A percentile compares a stretch with the other conserved stretches of the same genome.
Conservation (phyloP, 1,140 invertebrate genomes). For the Periplaneta americana region DNA sequence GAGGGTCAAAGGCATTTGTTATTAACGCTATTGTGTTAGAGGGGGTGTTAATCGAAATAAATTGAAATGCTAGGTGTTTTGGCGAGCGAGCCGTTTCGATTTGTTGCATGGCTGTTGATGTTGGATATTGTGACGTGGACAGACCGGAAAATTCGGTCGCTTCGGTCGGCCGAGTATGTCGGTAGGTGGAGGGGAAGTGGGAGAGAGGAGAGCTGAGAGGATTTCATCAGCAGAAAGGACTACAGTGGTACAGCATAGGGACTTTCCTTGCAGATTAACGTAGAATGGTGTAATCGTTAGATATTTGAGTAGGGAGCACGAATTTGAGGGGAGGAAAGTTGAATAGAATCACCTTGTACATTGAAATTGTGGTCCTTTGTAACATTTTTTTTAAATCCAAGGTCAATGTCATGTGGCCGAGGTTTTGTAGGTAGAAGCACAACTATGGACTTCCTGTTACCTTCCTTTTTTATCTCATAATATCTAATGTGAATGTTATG, state of each 20-base stretch:
- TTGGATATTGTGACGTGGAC: background rate
- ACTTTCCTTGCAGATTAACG: background rate
- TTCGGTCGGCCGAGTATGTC: background rate
- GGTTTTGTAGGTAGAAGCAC: too few relatives aligned
- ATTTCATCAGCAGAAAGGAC: too few relatives aligned
- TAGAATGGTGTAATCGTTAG: background rate
- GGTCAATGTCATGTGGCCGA: too few relatives aligned
- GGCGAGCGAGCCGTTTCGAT: background rate
- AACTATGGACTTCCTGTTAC: too few relatives aligned
- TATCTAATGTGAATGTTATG: too few relatives aligned
- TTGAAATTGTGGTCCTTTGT: too few relatives aligned
- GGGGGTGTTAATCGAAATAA: background rate
- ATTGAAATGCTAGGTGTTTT: background rate
- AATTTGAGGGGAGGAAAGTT: too few relatives aligned
- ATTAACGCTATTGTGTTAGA: background rate
- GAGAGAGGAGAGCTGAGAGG: background rate
- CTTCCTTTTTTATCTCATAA: too few relatives aligned
- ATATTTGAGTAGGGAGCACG: background rate
- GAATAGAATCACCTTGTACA: too few relatives aligned
- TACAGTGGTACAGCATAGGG: background rate
- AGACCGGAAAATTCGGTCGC: background rate
- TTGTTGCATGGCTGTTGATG: background rate
- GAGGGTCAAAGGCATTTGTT: background rate
- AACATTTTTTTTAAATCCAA: too few relatives aligned
- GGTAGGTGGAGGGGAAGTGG: background rate